Evolutionary conservation across 2,888 invertebrate species (phyloP), one percentile per base, ranked within the genome.

Genomic region (Sminthurinus aureus): DNA sequence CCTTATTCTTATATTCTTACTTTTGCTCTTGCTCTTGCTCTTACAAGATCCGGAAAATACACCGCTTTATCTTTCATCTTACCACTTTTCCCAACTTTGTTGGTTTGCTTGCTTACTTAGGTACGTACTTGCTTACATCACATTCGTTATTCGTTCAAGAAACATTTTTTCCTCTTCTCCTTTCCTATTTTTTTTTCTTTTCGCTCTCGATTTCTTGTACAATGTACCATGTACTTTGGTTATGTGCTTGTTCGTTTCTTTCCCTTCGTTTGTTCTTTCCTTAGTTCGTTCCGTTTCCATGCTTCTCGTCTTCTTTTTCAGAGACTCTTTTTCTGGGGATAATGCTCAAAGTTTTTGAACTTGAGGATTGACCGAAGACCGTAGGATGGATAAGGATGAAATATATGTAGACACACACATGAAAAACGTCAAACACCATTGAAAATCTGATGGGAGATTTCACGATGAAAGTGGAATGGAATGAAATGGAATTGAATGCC

Each of bases 301-400:
- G 50, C 75, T 50, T n/a, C 50, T n/a, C 50, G 0, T 38, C 9
- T 20, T 15, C 73, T 26, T 26, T 22, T 15, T 73, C 12, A 9
- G 73, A 18, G 24, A 73, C 15, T 73, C 9, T 75, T 20, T 26
- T 12, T n/a, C 50, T 51, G 18, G 11, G n/a, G 58, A n/a, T 76
- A 76, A 76, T 76, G 76, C 76, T n/a, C 58, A 52, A 76, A 76
- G 76, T 76, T 76, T 15, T 22, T 58, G 24, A 75, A 75, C 76
- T 76, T 71, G 26, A 71, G 71, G 26, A 71, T 71, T 71, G 71
- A 71, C 71, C 71, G 58, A 58, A 71, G 71, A 13, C 71, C 20
- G 67, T 13, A 67, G 67, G 13, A 22, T 15, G 71, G 26, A 13
- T 71, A 71, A 71, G 71, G 24, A 71, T 71, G 71, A 24, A 71